Conservation (phyloP, 2,888 invertebrate genomes). For the Sminthurides aquaticus region DNA sequence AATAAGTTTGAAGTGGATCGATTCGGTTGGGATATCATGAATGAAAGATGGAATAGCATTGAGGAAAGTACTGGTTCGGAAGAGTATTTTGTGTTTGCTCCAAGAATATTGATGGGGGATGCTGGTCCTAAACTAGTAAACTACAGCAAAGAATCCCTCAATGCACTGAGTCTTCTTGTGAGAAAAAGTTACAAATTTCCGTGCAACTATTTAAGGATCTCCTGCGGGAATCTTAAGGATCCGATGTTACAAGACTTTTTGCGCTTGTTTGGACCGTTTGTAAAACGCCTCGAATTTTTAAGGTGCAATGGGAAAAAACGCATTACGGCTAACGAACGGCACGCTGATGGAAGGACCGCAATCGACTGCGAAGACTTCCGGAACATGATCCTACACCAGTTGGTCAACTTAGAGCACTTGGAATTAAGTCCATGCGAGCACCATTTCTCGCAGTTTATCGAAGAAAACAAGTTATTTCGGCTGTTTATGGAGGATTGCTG, state of each 20-base stretch:
- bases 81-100: neutral
- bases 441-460: neutral
- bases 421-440: neutral
- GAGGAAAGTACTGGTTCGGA: neutral
- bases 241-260: neutral
- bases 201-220: neutral
- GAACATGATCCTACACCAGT: neutral
- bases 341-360: neutral
- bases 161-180: neutral
- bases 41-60: no score
- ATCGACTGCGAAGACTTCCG: slow-evolving; percentile 1
- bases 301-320: neutral
- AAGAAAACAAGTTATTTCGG: neutral
- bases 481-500: neutral
- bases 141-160: neutral
- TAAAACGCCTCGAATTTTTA: neutral
- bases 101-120: neutral
- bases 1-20: neutral
- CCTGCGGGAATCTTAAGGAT: neutral
- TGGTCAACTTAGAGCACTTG: neutral
- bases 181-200: neutral
- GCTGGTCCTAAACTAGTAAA: neutral
- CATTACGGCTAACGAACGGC: neutral
- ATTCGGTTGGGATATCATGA: neutral
- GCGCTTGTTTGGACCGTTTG: slow-evolving; percentile 1